Conservation (phyloP, 2,888 invertebrate genomes). For the Punctoribates punctum region DNA sequence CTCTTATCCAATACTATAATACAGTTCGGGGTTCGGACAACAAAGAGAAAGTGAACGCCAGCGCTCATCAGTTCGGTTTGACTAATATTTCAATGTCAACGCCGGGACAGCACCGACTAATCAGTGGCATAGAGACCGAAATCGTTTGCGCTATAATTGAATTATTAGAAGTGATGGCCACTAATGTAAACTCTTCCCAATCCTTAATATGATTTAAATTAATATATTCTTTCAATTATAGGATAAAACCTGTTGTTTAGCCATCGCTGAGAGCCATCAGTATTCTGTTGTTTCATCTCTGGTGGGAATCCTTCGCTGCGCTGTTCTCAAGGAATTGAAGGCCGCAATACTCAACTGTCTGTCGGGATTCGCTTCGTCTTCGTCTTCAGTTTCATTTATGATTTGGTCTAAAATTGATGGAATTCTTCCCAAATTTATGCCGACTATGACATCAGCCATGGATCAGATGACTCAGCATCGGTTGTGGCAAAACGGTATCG, state of each 20-base stretch:
- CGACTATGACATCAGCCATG: background rate
- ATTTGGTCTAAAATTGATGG: conserved; percentile 45
- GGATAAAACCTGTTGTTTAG: conserved; percentile 74
- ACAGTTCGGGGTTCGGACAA: conserved; percentile 41
- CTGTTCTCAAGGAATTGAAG: conserved; percentile 78
- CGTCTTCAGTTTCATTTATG: conserved; percentile 50
- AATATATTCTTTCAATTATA: conserved; percentile 52
- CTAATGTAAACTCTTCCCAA: conserved; percentile 22
- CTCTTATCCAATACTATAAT: conserved; percentile 39
- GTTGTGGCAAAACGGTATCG: conserved; percentile 54
- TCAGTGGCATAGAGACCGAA: conserved; percentile 33
- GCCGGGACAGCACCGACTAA: background rate
- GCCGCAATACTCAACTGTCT: conserved; percentile 74
- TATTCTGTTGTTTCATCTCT: conserved; percentile 79
- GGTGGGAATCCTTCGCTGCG: conserved; percentile 78
- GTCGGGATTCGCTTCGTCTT: conserved; percentile 71
- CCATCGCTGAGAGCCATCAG: conserved; percentile 78
- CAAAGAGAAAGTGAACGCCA: conserved; percentile 39
- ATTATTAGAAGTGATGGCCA: conserved; percentile 41
- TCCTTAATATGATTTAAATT: background rate
- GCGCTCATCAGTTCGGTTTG: conserved; percentile 21
- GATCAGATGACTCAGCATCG: conserved; percentile 33
- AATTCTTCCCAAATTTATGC: conserved; percentile 41
- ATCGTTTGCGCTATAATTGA: conserved; percentile 41
- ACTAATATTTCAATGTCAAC: background rate